Percentiles rank a stretch among this genome's conserved stretches.
These are phyloP conservation scores for Choristoneura fumiferana DNA, from an alignment of 1,140 invertebrate species.

Conservation along the genomic window DNA sequence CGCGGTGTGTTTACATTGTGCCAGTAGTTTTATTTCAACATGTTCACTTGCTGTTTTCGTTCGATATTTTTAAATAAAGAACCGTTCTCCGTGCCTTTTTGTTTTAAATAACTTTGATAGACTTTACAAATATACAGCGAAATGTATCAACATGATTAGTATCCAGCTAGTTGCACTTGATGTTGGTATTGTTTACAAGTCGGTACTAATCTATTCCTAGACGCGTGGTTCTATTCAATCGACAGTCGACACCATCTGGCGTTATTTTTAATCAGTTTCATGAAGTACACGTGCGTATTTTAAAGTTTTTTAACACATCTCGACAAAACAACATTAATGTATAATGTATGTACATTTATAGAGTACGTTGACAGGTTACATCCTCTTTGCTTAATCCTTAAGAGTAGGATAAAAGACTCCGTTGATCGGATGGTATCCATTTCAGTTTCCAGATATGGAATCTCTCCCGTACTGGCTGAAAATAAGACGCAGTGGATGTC, in stretches of 20 bases:
- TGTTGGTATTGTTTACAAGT: slow-evolving; percentile 5
- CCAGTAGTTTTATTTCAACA: slow-evolving; percentile 34
- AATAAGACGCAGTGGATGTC: slow-evolving; percentile 62
- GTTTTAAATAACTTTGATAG: slow-evolving; percentile 14
- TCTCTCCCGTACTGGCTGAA: slow-evolving; percentile 57
- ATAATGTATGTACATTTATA: not conserved
- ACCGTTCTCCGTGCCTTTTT: not conserved
- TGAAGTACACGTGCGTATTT: not conserved
- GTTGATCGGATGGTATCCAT: slow-evolving; percentile 4
- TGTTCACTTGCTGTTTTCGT: slow-evolving; percentile 24
- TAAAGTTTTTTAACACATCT: too few relatives aligned
- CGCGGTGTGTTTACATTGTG: slow-evolving; percentile 32
- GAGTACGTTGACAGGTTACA: not conserved
- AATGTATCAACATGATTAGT: too few relatives aligned
- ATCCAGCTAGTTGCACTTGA: too few relatives aligned
- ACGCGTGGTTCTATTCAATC: slow-evolving; percentile 7
- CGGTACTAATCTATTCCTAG: not conserved
- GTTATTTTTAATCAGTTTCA: not conserved
- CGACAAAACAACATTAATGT: too few relatives aligned
- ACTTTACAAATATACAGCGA: not conserved
- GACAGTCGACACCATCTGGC: not conserved
- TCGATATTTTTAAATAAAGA: slow-evolving; percentile 16
- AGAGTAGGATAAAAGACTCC: slow-evolving; percentile 6
- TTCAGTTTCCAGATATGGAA: slow-evolving; percentile 39
- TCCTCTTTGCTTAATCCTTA: slow-evolving; percentile 1